Conservation (phyloP, 2,797 vertebrate species). For the Thamnophis elegans region DNA sequence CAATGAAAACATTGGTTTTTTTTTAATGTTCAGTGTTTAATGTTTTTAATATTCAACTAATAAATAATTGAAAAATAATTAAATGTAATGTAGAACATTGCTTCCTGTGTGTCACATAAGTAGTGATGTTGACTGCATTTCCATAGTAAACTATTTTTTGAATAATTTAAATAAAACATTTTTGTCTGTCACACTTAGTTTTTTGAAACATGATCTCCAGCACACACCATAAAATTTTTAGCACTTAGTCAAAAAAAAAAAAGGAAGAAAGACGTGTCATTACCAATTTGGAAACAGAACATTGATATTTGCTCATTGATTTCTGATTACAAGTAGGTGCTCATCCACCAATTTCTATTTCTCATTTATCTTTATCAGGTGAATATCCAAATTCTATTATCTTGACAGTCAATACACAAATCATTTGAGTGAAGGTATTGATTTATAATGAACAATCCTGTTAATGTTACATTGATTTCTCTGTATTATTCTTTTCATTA, state of each 20-base stretch:
- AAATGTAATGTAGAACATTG: no score
- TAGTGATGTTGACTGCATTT: neutral
- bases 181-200: neutral
- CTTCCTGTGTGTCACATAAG: no score
- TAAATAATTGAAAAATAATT: no score
- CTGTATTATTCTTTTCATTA: slow-evolving; percentile 45
- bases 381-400: neutral
- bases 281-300: no score
- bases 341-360: neutral
- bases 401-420: slow-evolving; percentile 3
- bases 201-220: neutral
- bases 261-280: no score
- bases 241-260: no score
- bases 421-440: slow-evolving; percentile 26
- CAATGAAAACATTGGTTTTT: no score
- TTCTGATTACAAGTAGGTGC: neutral
- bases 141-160: no score
- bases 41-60: no score
- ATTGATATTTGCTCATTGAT: neutral
- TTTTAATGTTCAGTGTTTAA: no score
- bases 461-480: slow-evolving; percentile 61
- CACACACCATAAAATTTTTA: no score
- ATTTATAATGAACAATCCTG: slow-evolving; percentile 39
- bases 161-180: neutral
- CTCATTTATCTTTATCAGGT: neutral